Base-by-base conservation (phyloP, 2,888 invertebrate genomes). In the Hirudinaria manillensis region DNA sequence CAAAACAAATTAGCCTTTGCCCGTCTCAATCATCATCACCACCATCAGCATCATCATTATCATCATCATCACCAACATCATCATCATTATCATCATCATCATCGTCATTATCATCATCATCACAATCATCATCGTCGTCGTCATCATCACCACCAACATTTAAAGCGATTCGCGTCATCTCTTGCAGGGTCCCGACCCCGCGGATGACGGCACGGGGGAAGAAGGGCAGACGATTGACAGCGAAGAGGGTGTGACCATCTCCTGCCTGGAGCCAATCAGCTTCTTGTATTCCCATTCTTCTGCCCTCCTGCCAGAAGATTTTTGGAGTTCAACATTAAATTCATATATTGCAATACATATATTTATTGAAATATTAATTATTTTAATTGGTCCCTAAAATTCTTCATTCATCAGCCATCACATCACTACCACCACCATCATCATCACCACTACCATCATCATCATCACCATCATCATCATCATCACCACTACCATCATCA, bases 221-320 rank as follows among this genome's bases (percentile, higher is more conserved):
- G 61, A 61, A 10, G 45, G 10, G 61, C 24, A 27, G 61, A 61
- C 61, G 29, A 61, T 16, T 61, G 61, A n/a, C 19, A n/a, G n/a
- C 13, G 61, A 24, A 7, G 61, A n/a, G 4, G 61, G 24, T 19
- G 61, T 61, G 61, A n/a, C 29, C 24, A 61, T 61, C 21, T n/a
- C 29, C 6, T 27, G 61, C 29, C 61, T n/a, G 24, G 61, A 29
- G 29, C 61, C 32, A n/a, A 73, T 27, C 38, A 73, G 34, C 65
- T 73, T 73, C 38, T 36, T 56, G 45, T 65, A 73, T 55, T 73
- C 73, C 61, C 65, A 73, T 55, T 73, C 73, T 29, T 73, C 73
- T 16, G 73, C 73, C 16, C 51, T 3, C 65, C 73, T 73, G 21
- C 16, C 24, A 19, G 36, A 38, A 6, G 72, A 72, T 51, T 68